Base-by-base conservation (phyloP, 2,113 vertebrate species). In the Sinocyclocheilus anshuiensis region DNA sequence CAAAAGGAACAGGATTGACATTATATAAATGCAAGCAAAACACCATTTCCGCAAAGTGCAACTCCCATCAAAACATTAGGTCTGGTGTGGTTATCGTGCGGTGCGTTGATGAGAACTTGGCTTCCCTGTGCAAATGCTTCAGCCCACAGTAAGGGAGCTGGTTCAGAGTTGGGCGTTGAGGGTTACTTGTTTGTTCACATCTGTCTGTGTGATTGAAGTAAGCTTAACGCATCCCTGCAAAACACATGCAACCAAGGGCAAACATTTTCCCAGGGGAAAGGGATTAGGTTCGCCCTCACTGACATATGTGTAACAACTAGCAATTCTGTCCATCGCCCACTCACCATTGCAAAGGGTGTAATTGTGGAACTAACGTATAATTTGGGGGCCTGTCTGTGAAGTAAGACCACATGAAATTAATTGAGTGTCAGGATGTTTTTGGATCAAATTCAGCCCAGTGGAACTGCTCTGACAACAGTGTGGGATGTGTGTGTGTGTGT, bases 261-360 rank as follows among this genome's bases (percentile, higher is more conserved):
- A 88, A 81, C n/a, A 39, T 78, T 88, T 90, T 90, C 89, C 85
- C 87, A 80, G 33, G 82, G 77, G 53, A 77, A 86, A 59, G 75
- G 39, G 77, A 84, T 89, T 77, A 33, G 83, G 16, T 76, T 83
- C 53, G 63, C 22, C n/a, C 55, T 42, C n/a, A 80, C 53, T 84
- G 45, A 83, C 78, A 88, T 61, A 71, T 78, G 79, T 55, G 61
- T 39, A 53, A 75, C 69, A 86, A 84, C 71, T 69, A 82, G 50
- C 86, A 77, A 9, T 81, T 76, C 69, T 72, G 76, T 80, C 86
- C 74, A 76, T 88, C 81, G 55, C 61, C 48, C 77, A 65, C 83
- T 10, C 72, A 39, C 61, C n/a, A 29, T 45, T 0, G 33, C 50
- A 83, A 84, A 74, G 69, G 45, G 4, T 81, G 81, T 71, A 90